phyloP scores from a whole-genome alignment of 1,140 invertebrate genomes.

The Drosophila sucinea region DNA sequence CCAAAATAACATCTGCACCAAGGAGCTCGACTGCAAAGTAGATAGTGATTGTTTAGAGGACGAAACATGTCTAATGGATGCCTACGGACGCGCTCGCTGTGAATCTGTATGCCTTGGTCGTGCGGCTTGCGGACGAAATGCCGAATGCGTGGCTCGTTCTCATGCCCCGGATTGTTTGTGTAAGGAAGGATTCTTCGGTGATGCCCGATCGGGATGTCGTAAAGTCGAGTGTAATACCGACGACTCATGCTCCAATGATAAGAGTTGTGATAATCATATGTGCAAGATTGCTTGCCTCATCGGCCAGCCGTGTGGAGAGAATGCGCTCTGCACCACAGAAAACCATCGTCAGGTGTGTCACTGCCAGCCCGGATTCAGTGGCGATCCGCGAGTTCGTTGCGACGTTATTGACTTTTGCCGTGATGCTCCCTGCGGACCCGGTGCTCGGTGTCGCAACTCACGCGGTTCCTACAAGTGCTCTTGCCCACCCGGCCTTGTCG shows the following conservation, averaged over 20 bases:
- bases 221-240: conserved; percentile 89
- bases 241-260: conserved; percentile 91
- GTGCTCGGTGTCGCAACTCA: conserved; percentile 92
- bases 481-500: conserved; percentile 90
- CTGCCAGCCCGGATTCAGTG: conserved; percentile 93
- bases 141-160: conserved; percentile 88
- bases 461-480: conserved; percentile 91
- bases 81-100: conserved; percentile 89
- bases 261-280: conserved; percentile 90
- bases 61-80: conserved; percentile 88
- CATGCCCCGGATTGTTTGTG: conserved; percentile 91
- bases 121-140: conserved; percentile 91
- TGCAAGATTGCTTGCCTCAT: conserved; percentile 93
- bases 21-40: conserved; percentile 89
- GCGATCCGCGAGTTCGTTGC: conserved; percentile 89
- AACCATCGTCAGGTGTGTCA: conserved; percentile 90
- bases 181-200: conserved; percentile 90
- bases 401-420: conserved; percentile 91
- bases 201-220: conserved; percentile 90
- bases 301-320: conserved; percentile 91
- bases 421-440: conserved; percentile 90
- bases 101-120: conserved; percentile 87
- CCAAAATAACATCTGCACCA: conserved; percentile 91
- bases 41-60: conserved; percentile 88
- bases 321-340: conserved; percentile 92